These are phyloP conservation scores for Pseudomyrmex flavicornis DNA, from an alignment of 1,140 invertebrate genomes.

Conservation along the genomic window DNA sequence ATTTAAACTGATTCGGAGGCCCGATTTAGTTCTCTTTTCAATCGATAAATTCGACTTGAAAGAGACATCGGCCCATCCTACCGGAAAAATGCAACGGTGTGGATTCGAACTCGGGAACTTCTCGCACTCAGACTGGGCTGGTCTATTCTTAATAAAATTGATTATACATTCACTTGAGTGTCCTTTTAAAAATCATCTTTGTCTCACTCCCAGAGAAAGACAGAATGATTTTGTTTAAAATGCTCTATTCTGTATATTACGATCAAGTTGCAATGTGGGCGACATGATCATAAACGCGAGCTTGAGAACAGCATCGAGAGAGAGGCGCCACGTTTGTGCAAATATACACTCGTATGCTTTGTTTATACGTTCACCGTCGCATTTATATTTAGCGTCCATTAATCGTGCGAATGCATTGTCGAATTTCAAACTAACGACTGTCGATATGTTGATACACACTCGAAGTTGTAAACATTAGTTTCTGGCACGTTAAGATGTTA, in stretches of 20 bases:
- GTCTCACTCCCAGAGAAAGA: constrained; percentile 8
- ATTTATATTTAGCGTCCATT: constrained; percentile 56
- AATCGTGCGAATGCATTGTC: constrained; percentile 45
- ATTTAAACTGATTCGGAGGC: too few species aligned
- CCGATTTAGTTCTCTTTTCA: too few species aligned
- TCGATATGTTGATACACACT: constrained; percentile 22
- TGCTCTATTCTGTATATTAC: constrained; percentile 8
- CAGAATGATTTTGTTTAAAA: constrained; percentile 41
- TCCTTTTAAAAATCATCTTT: constrained; percentile 30
- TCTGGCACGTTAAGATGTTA: constrained; percentile 2
- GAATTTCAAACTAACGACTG: constrained; percentile 17
- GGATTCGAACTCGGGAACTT: too few species aligned
- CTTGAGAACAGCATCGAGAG: constrained; percentile 35
- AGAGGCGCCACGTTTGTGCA: constrained; percentile 40
- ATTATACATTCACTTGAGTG: neutral
- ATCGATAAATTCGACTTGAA: too few species aligned
- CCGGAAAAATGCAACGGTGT: too few species aligned
- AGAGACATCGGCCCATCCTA: too few species aligned
- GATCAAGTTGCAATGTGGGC: constrained; percentile 48
- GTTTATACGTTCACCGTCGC: constrained; percentile 22
- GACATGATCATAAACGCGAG: constrained; percentile 13
- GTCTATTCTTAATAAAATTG: too few species aligned
- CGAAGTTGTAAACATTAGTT: constrained; percentile 42
- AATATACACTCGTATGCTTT: constrained; percentile 51
- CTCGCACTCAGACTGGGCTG: too few species aligned